Evolutionary conservation across 2,888 invertebrate genomes (phyloP).

Genomic region (Eupithecia tripunctaria): DNA sequence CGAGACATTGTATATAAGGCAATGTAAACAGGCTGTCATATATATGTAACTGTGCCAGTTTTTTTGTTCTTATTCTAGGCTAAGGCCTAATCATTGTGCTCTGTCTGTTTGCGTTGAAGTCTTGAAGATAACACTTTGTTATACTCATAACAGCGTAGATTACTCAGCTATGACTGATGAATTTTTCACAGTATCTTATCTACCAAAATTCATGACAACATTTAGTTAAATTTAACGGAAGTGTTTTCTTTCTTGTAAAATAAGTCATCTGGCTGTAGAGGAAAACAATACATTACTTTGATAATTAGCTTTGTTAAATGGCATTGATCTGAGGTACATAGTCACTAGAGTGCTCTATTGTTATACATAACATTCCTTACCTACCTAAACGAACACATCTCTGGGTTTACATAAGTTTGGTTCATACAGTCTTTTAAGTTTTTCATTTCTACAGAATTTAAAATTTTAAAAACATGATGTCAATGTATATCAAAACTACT

Average conservation of each 20-base stretch:
- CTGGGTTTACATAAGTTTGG: constrained; percentile 30
- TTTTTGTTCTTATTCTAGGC: constrained; percentile 33
- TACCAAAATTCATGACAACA: background rate
- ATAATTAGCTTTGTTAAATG: constrained; percentile 27
- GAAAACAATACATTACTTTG: constrained; percentile 13
- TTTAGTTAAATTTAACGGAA: background rate
- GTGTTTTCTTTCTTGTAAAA: background rate
- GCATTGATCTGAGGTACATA: constrained; percentile 23
- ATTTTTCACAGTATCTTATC: background rate
- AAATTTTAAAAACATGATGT: constrained; percentile 10
- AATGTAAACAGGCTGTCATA: constrained; percentile 22
- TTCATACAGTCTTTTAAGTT: constrained; percentile 37
- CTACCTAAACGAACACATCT: constrained; percentile 23
- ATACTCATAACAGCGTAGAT: background rate
- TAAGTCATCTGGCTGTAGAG: constrained; percentile 15
- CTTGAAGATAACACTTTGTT: constrained; percentile 16
- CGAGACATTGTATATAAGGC: constrained; percentile 25
- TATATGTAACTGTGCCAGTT: constrained; percentile 28
- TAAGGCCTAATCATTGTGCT: constrained; percentile 17
- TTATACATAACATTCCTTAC: constrained; percentile 17
- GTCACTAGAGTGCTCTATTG: constrained; percentile 12
- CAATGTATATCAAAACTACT: constrained; percentile 6
- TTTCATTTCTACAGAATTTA: background rate
- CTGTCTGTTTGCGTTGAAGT: background rate
- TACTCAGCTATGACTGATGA: background rate